Conservation (phyloP, 2,113 vertebrate genomes). For the Hippolais icterina region DNA sequence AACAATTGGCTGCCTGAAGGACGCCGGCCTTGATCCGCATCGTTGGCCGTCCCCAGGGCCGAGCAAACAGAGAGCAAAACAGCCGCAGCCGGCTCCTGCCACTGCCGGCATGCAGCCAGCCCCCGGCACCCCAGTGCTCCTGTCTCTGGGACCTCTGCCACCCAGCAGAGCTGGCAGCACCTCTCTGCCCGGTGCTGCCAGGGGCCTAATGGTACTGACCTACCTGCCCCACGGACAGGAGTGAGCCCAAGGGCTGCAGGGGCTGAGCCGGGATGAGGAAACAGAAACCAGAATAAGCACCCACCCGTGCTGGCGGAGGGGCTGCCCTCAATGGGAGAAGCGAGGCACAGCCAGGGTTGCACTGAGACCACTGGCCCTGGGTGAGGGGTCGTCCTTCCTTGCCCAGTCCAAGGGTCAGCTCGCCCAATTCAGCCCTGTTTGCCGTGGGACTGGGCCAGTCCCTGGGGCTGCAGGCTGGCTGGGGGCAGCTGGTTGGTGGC, state of each 20-base stretch:
- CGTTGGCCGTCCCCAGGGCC: conserved; percentile 7
- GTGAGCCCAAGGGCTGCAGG: background rate
- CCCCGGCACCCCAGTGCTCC: background rate
- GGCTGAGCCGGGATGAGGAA: background rate
- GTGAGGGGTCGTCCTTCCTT: background rate
- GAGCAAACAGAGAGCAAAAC: conserved; percentile 55
- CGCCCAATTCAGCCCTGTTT: background rate
- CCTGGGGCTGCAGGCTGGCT: background rate
- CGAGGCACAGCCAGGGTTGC: background rate
- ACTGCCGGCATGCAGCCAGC: background rate
- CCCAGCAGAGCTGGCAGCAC: background rate
- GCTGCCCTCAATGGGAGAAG: background rate
- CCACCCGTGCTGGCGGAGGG: rapidly evolving
- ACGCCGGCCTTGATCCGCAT: conserved; percentile 42
- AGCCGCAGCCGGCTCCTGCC: background rate
- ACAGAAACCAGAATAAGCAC: background rate
- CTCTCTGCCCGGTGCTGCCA: rapidly evolving
- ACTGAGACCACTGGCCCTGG: background rate
- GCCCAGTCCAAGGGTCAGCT: background rate
- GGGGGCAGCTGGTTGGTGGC: background rate
- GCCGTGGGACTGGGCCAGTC: background rate
- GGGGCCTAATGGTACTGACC: rapidly evolving
- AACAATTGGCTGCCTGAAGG: conserved; percentile 35
- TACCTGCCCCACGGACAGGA: background rate
- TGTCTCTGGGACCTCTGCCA: rapidly evolving